phyloP scores from a whole-genome alignment of 2,113 vertebrate genomes.

The Chionodraco myersi region DNA sequence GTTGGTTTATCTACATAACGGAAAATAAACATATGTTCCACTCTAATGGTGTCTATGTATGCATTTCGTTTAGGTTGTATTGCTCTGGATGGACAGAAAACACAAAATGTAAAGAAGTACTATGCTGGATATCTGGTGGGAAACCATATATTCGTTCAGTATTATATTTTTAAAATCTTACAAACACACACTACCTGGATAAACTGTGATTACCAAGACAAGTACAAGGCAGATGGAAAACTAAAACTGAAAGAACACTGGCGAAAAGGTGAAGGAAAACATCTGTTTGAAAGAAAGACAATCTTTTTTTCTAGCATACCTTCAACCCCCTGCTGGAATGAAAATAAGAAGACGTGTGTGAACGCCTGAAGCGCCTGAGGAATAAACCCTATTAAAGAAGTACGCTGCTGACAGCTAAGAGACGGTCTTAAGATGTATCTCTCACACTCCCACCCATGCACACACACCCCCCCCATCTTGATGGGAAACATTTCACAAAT shows the following conservation, averaged over 20 bases:
- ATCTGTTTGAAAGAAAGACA: background rate
- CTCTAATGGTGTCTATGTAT: background rate
- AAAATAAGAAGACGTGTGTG: slow-evolving; percentile 10
- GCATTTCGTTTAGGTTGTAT: background rate
- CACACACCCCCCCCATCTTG: background rate
- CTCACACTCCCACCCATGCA: slow-evolving; percentile 18
- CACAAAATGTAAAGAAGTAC: background rate
- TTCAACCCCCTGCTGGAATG: slow-evolving; percentile 16
- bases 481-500: slow-evolving; percentile 23
- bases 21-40: background rate
- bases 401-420: slow-evolving; percentile 38
- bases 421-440: slow-evolving; percentile 4
- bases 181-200: background rate
- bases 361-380: slow-evolving; percentile 16
- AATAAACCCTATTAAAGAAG: slow-evolving; percentile 43
- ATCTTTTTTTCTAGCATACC: slow-evolving; percentile 1
- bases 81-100: background rate
- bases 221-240: slow-evolving; percentile 6
- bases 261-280: background rate
- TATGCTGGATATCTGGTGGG: background rate
- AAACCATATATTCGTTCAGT: background rate
- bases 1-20: background rate
- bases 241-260: background rate
- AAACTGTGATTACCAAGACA: background rate
- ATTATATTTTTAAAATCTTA: background rate